Evolutionary conservation across 2,797 vertebrate species (phyloP), one percentile per base, ranked within the genome.

Genomic region (Sebastes paucispinis): DNA sequence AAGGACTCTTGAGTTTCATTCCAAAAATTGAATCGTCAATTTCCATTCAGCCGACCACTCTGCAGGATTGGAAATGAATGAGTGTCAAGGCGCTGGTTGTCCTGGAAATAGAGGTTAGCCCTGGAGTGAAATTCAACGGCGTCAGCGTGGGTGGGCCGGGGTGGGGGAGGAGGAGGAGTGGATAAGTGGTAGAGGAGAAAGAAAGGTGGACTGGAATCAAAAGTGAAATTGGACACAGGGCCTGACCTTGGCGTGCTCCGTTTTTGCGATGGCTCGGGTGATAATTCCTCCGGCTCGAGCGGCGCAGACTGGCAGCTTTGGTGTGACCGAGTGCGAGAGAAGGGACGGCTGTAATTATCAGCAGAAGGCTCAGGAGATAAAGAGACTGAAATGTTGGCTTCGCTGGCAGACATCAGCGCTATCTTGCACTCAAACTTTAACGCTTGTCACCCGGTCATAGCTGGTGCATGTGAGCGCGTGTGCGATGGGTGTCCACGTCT

Each of bases 11-110:
- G 80, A 92, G 77, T 91, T 92, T 93, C 87, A 90, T 91, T 93
- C 91, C 77, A 82, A 93, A 91, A 90, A 93, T 93, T 92, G 88
- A 95, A 92, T 94, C 79, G 90, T 95, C 94, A 84, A 92, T 95
- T 94, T 94, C 88, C 87, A 92, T 93, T 93, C 91, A 85, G 91
- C 69, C 69, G 58, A 69, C 87, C 80, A 89, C 91, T 91, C 89
- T 76, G 73, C 77, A 58, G 80, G 84, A 88, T 93, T 90, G 88
- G 89, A 94, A 94, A 92, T 92, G 89, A 94, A 89, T 84, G 86
- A 90, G 91, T 90, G 89, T 88, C 81, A 83, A 83, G 85, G 84
- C 47, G 29, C 76, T 67, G 85, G 87, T 82, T 92, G 86, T 90
- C 87, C 86, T 87, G 89, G 87, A 93, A 93, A 91, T 92, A 69